A percentile compares a stretch with the other conserved stretches of the same genome.
Conservation (phyloP, 2,888 invertebrate genomes). For the Lasius fuliginosus region DNA sequence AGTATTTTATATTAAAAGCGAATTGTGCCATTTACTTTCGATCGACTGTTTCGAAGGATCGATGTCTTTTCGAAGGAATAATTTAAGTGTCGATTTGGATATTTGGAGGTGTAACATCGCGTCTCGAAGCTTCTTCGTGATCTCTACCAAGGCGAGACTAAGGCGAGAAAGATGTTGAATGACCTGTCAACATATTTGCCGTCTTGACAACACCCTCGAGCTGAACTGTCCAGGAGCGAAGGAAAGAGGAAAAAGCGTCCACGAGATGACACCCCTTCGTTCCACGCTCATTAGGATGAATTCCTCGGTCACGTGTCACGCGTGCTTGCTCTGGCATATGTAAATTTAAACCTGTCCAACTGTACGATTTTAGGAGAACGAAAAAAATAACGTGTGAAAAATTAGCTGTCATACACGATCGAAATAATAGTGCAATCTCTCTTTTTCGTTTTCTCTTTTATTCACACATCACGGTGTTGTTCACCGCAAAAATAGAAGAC, state of each 20-base stretch:
- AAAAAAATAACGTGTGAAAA: not conserved
- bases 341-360: constrained; percentile 74
- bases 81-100: not conserved
- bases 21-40: not conserved
- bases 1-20: not conserved
- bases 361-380: constrained; percentile 1
- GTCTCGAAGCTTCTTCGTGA: constrained; percentile 70
- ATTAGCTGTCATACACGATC: not conserved
- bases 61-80: constrained; percentile 43
- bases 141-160: constrained; percentile 31
- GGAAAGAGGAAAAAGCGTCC: constrained; percentile 65
- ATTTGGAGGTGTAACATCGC: constrained; percentile 58
- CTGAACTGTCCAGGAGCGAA: constrained; percentile 53
- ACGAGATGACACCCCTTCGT: constrained; percentile 79
- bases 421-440: constrained; percentile 54
- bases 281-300: constrained; percentile 81
- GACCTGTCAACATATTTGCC: constrained; percentile 82
- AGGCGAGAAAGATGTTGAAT: constrained; percentile 75
- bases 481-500: constrained; percentile 74
- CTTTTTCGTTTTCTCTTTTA: constrained; percentile 37
- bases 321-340: constrained; percentile 64
- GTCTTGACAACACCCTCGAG: constrained; percentile 76
- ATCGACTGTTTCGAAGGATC: not conserved
- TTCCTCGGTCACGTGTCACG: constrained; percentile 76
- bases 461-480: constrained; percentile 61